A percentile compares a stretch with the other conserved stretches of the same genome.
Evolutionary conservation across 2,888 invertebrate genomes (phyloP).

Genomic region (Volucella inanis): DNA sequence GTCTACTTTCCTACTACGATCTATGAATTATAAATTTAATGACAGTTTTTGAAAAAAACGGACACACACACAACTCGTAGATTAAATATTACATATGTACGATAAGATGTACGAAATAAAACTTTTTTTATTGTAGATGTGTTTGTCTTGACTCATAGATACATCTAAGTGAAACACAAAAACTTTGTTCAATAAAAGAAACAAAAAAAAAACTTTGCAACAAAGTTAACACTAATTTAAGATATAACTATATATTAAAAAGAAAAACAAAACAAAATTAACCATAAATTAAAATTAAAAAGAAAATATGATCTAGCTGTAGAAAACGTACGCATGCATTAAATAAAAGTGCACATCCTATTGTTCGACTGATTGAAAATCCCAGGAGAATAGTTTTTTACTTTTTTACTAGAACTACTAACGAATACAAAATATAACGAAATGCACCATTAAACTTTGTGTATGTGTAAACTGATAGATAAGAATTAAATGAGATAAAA

Average conservation of each 20-base stretch:
- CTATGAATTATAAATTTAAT: constrained; percentile 70
- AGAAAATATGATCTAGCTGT: constrained; percentile 42
- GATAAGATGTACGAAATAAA: background rate
- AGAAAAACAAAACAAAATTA: constrained; percentile 31
- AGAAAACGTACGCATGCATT: constrained; percentile 51
- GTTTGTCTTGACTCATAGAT: constrained; percentile 51
- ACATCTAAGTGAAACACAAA: constrained; percentile 50
- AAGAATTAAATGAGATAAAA: constrained; percentile 49
- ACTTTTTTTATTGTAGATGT: constrained; percentile 55
- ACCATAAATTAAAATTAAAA: constrained; percentile 11
- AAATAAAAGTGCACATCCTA: constrained; percentile 75
- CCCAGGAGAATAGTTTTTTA: constrained; percentile 70
- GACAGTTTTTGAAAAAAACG: constrained; percentile 45
- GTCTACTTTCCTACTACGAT: constrained; percentile 72
- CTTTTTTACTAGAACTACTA: constrained; percentile 69
- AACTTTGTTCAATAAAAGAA: constrained; percentile 24
- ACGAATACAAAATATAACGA: constrained; percentile 31
- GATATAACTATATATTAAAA: constrained; percentile 52
- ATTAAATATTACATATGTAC: background rate
- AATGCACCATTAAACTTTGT: constrained; percentile 47
- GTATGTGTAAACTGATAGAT: constrained; percentile 64
- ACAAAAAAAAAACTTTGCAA: constrained; percentile 8
- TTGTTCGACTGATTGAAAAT: constrained; percentile 83
- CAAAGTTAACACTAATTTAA: constrained; percentile 51
- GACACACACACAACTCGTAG: constrained; percentile 28